Conservation (phyloP, 2,113 vertebrate genomes). For the Noctilio leporinus region DNA sequence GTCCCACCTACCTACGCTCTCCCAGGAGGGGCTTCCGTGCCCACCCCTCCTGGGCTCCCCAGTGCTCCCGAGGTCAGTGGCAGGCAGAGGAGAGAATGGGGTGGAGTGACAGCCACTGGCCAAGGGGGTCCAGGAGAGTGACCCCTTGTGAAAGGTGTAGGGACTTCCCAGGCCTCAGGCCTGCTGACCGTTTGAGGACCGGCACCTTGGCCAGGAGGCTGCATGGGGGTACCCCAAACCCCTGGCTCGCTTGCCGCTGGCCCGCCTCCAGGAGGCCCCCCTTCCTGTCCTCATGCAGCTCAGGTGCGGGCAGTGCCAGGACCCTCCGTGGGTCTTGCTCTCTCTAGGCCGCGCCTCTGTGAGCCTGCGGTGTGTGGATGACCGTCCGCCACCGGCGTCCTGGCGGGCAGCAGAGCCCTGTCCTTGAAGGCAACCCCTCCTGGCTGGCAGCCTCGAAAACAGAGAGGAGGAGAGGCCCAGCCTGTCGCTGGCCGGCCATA, state of each 20-base stretch:
- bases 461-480: not conserved
- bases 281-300: too few species aligned
- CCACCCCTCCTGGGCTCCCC: fast-evolving
- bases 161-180: too few species aligned
- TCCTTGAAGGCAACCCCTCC: not conserved
- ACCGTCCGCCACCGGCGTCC: not conserved
- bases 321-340: not conserved
- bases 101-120: not conserved
- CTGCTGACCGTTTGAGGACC: too few species aligned
- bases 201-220: not conserved
- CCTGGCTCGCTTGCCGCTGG: not conserved
- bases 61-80: not conserved
- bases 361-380: too few species aligned
- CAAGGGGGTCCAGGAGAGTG: not conserved
- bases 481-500: not conserved
- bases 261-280: not conserved
- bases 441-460: not conserved
- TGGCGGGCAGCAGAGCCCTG: not conserved
- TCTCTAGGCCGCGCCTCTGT: not conserved
- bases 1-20: not conserved
- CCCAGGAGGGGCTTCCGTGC: not conserved
- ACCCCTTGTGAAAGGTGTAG: not conserved
- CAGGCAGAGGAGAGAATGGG: not conserved
- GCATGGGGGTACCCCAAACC: not conserved
- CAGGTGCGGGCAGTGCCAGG: too few species aligned